Evolutionary conservation across 2,888 invertebrate genomes (phyloP), one percentile per base, ranked within the genome.

Genomic region (Metacarcinus magister): DNA sequence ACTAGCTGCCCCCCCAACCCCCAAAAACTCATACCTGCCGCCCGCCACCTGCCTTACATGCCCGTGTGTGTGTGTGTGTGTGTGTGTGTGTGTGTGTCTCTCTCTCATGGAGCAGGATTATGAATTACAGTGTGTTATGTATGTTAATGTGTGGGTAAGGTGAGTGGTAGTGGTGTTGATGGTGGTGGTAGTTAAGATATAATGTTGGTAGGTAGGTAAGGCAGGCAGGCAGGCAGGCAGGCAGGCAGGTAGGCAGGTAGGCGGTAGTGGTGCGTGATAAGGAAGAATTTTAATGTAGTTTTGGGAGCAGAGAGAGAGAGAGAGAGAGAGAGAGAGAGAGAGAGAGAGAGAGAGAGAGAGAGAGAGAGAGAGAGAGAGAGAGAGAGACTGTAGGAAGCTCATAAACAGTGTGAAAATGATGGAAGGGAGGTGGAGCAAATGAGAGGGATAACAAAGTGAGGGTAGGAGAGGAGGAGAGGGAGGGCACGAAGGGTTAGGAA

Each of bases 121-220:
- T 44, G 92, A 92, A 92, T 92, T 92, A 44, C 44, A 10, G 43
- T 44, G 44, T 32, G 48, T 92, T 48, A 92, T 48, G 92, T 48
- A 8, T 82, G 82, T 23, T 82, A 82, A 82, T 82, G 82, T 82
- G 13, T 8, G 10, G 82, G 32, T 28, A 13, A 28, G 82, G 19
- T 28, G 92, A 92, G n/a, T n/a, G n/a, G n/a, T n/a, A 32, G 44
- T 92, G 46, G 44, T 44, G 92, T 16, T 48, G 46, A n/a, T 48
- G 48, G 48, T 67, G 67, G 32, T 32, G 82, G 44, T 23, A 82
- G 82, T 44, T 1, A 92, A 92, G 28, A 2, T 44, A 48, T 46
- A 43, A 48, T 92, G n/a, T 44, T 48, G 46, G 10, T 7, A 28
- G 46, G 23, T 54, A 16, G 54, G 43, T 23, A n/a, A 48, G 48